Evolutionary conservation across 2,888 invertebrate genomes (phyloP), one percentile per base, ranked within the genome.

Genomic region (Idaea dimidiata): DNA sequence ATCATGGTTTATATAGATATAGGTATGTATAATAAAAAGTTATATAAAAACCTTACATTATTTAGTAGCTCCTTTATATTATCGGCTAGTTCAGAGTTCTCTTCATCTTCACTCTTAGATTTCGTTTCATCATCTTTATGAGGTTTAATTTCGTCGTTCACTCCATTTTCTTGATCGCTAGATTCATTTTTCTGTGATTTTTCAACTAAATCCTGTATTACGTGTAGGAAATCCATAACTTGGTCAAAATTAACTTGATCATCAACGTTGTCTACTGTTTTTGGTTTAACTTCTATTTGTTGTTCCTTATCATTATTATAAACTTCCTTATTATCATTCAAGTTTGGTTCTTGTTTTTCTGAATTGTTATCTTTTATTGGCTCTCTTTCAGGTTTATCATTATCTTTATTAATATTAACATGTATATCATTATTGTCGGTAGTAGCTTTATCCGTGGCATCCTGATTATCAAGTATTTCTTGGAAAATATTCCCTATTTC

Each of bases 31-130:
- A 24, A 3, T 24, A 5, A 3, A 24, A 3, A 1, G 53, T 53
- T 53, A 3, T 10, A 53, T 53, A 16, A 54, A 54, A 57, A 61
- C 67, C 69, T n/a, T 68, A 80, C 77, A 58, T 77, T 75, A 31
- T 78, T 73, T 5, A 77, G 63, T 0, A 76, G 61, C 32, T 78
- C 73, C 17, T 72, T 32, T 18, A 75, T 59, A 17, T 66, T 57
- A 43, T 76, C 68, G 5, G 69, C 16, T n/a, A 72, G 66, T 0
- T 66, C 64, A 3, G 58, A 55, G 8, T 57, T 54, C 6, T 63
- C 17, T 6, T 59, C 18, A 10, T 54, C 53, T 57, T 32, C 6
- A 53, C 59, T 31, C 0, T 65, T 18, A 7, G 17, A 16, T 31
- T 16, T 57, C 32, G 57, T 31, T 7, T 63, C 7, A 59, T 59